These are phyloP conservation scores for Cyanoderma ruficeps DNA, from an alignment of 2,113 vertebrate species.

Conservation along the genomic window DNA sequence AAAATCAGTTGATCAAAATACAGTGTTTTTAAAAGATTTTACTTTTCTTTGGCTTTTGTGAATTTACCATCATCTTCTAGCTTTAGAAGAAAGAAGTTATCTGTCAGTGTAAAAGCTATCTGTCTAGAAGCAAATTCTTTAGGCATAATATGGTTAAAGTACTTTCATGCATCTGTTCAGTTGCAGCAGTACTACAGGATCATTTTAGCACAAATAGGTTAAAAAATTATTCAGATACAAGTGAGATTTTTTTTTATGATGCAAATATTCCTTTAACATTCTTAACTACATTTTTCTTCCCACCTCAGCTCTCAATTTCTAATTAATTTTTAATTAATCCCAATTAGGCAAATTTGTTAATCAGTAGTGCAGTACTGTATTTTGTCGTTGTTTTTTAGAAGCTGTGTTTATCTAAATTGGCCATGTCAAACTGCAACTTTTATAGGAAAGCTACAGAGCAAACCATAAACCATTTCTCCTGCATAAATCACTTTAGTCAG, in stretches of 20 bases:
- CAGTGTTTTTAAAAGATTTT: background rate
- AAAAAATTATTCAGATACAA: background rate
- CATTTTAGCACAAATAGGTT: background rate
- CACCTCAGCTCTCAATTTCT: background rate
- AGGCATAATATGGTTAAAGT: background rate
- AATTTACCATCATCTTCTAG: background rate
- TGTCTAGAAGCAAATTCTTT: background rate
- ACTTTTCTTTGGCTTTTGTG: background rate
- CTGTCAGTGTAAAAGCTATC: background rate
- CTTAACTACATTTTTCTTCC: background rate
- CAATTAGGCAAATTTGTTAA: background rate
- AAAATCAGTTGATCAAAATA: background rate
- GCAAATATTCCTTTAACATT: background rate
- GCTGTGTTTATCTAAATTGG: background rate
- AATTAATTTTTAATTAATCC: background rate
- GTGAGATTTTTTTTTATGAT: background rate
- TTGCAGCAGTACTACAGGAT: background rate
- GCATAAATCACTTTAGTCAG: background rate
- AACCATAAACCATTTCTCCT: background rate
- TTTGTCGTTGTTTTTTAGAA: background rate
- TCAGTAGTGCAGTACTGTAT: accelerated
- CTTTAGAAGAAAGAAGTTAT: background rate
- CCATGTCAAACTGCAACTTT: background rate
- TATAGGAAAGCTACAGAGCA: background rate
- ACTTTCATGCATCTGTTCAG: background rate